Evolutionary conservation across 1,140 invertebrate genomes (phyloP).

Genomic region (Lucilia cuprina): DNA sequence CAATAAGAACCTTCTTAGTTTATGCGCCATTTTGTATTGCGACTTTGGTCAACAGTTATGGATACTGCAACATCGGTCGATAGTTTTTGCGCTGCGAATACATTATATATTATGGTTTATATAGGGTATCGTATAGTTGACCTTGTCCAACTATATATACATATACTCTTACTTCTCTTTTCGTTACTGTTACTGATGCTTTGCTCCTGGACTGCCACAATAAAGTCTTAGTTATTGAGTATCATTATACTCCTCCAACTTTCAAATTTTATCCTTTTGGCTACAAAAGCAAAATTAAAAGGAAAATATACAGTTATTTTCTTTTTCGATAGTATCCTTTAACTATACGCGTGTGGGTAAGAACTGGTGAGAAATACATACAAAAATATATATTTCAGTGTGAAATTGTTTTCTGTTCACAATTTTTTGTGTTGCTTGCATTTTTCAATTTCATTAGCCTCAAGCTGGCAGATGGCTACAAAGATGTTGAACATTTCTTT

Average conservation of each 20-base stretch:
- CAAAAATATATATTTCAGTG: no score
- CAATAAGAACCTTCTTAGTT: no score
- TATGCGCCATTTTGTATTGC: no score
- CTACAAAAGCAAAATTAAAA: not conserved
- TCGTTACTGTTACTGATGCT: not conserved
- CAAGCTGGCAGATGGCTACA: not conserved
- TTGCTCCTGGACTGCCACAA: not conserved
- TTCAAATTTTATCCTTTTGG: not conserved
- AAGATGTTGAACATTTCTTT: not conserved
- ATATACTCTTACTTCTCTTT: no score
- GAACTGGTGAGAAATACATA: not conserved
- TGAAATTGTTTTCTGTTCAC: not conserved
- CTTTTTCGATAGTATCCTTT: not conserved
- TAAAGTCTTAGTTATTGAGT: not conserved
- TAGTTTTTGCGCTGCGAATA: no score
- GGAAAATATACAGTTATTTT: not conserved
- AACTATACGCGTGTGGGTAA: not conserved
- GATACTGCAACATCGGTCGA: no score
- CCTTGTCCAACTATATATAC: no score
- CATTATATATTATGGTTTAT: no score
- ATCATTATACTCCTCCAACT: not conserved
- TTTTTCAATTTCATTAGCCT: slow-evolving; percentile 26
- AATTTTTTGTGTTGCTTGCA: not conserved
- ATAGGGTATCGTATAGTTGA: no score
- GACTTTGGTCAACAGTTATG: no score